phyloP scores from a whole-genome alignment of 2,888 invertebrate genomes.

The Sympetrum striolatum region DNA sequence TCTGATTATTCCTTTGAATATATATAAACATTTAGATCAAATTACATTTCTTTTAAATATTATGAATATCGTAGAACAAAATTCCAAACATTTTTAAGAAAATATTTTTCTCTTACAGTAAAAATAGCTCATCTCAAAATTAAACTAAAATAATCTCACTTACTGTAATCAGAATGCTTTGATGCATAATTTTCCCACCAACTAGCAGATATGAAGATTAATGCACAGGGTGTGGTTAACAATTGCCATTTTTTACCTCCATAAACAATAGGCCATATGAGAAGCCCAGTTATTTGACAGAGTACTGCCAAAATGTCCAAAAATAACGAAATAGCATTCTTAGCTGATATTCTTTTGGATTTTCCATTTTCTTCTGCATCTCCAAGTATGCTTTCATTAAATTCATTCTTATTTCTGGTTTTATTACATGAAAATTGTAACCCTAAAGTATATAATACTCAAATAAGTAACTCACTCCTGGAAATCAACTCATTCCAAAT shows the following conservation, averaged over 20 bases:
- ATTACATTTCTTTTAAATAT: slow-evolving; percentile 17
- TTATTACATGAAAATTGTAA: no score
- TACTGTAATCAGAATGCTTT: slow-evolving; percentile 80
- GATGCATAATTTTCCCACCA: slow-evolving; percentile 99
- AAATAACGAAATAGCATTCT: not conserved
- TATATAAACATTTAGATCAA: not conserved
- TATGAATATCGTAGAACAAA: not conserved
- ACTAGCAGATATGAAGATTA: slow-evolving; percentile 86
- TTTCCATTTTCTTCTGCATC: not conserved
- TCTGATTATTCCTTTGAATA: slow-evolving; percentile 70
- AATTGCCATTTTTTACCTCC: slow-evolving; percentile 66
- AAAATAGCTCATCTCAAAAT: not conserved
- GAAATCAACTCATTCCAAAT: no score
- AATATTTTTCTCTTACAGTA: not conserved
- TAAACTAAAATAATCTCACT: slow-evolving; percentile 50
- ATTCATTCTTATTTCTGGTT: not conserved
- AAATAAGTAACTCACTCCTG: no score
- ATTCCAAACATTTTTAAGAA: not conserved
- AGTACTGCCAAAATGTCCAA: slow-evolving; percentile 81
- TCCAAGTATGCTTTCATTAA: not conserved
- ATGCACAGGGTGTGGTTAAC: slow-evolving; percentile 86
- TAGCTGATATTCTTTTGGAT: not conserved
- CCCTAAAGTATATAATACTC: no score
- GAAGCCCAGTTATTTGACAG: slow-evolving; percentile 88
- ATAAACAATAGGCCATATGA: slow-evolving; percentile 89